Evolutionary conservation across 2,888 invertebrate genomes (phyloP).

Genomic region (Nudaria mundana): DNA sequence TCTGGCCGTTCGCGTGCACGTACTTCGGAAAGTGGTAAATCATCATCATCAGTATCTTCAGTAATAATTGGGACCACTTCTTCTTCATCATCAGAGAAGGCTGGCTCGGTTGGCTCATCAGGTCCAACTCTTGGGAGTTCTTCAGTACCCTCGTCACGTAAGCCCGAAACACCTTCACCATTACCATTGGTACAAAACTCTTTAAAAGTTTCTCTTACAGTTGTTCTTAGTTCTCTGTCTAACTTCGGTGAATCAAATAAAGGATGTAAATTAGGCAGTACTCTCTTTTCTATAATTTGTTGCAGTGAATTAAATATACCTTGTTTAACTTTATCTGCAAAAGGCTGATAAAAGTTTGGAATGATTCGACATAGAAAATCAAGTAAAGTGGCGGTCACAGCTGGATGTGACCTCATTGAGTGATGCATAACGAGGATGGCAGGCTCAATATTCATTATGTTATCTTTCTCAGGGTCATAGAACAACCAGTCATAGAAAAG

Average conservation of each 20-base stretch:
- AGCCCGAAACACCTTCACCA: constrained; percentile 74
- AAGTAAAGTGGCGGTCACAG: constrained; percentile 92
- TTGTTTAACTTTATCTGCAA: constrained; percentile 88
- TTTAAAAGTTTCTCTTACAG: constrained; percentile 94
- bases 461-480: constrained; percentile 94
- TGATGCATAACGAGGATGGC: constrained; percentile 97
- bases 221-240: constrained; percentile 90
- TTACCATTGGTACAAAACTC: constrained; percentile 89
- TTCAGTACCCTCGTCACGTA: constrained; percentile 66
- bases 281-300: constrained; percentile 95
- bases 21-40: constrained; percentile 89
- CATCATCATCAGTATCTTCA: constrained; percentile 87
- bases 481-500: constrained; percentile 97
- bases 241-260: constrained; percentile 93
- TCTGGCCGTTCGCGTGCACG: constrained; percentile 84
- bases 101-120: constrained; percentile 88
- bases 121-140: constrained; percentile 73
- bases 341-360: constrained; percentile 90
- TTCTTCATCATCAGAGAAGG: constrained; percentile 94
- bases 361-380: constrained; percentile 96
- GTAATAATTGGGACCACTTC: constrained; percentile 69
- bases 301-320: constrained; percentile 91
- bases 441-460: constrained; percentile 98
- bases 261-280: constrained; percentile 91
- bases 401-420: constrained; percentile 95